A percentile compares a stretch with the other conserved stretches of the same genome.
Evolutionary conservation across 2,888 invertebrate species (phyloP).

Genomic region (Stenodera caucasica): DNA sequence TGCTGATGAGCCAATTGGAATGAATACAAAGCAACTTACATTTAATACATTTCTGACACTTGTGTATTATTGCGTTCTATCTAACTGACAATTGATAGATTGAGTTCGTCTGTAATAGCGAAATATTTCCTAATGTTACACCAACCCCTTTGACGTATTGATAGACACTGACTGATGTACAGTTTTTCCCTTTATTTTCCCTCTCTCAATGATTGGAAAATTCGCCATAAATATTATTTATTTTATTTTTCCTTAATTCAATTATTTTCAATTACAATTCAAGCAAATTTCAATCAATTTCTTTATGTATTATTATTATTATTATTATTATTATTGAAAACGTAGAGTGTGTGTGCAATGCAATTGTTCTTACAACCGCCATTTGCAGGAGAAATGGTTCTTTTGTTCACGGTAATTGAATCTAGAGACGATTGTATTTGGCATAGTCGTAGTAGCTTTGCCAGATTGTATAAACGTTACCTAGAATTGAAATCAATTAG

Average conservation of each 20-base stretch:
- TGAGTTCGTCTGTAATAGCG: constrained; percentile 32
- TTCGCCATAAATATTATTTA: no score
- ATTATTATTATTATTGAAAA: no score
- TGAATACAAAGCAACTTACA: constrained; percentile 25
- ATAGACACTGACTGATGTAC: constrained; percentile 40
- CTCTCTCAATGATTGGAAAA: no score
- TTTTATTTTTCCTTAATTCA: no score
- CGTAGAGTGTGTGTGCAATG: constrained; percentile 24
- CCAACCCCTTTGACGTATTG: constrained; percentile 31
- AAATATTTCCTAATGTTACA: constrained; percentile 32
- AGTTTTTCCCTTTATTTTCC: no score
- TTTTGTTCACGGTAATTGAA: constrained; percentile 55
- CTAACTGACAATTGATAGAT: constrained; percentile 40
- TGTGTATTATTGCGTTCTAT: constrained; percentile 31
- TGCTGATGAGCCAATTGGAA: constrained; percentile 15
- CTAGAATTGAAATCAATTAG: constrained; percentile 52
- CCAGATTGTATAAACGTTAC: constrained; percentile 52
- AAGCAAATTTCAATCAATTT: no score
- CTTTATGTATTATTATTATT: no score
- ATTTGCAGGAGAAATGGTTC: constrained; percentile 54
- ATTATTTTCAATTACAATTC: no score
- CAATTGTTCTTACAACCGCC: constrained; percentile 53
- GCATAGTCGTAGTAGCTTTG: constrained; percentile 37
- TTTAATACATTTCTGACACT: constrained; percentile 30
- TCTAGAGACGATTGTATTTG: constrained; percentile 51